Evolutionary conservation across 1,140 invertebrate genomes (phyloP).

Genomic region (Neodiprion pinetum): DNA sequence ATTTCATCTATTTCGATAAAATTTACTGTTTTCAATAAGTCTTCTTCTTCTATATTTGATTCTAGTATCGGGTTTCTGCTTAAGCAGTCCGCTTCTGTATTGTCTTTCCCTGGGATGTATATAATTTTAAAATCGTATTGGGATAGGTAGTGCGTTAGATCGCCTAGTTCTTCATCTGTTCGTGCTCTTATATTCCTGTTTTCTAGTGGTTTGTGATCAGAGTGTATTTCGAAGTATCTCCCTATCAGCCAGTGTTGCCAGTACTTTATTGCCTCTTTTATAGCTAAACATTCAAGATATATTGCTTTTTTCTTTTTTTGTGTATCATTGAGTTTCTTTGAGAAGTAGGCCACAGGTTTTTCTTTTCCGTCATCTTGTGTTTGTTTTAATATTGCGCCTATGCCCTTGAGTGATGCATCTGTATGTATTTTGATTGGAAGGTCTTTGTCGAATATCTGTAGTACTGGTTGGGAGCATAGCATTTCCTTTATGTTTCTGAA

Average conservation of each 20-base stretch:
- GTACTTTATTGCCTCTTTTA: constrained; percentile 33
- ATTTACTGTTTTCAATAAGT: constrained; percentile 15
- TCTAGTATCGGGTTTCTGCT: constrained; percentile 20
- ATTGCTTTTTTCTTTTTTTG: too few species aligned
- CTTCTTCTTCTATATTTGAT: constrained; percentile 14
- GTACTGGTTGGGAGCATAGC: constrained; percentile 22
- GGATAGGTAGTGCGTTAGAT: too few species aligned
- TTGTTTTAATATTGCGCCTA: constrained; percentile 16
- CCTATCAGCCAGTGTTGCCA: constrained; percentile 33
- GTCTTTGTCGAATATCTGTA: constrained; percentile 23
- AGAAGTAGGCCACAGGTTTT: constrained; percentile 14
- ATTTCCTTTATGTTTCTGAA: constrained; percentile 17
- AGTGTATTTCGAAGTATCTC: constrained; percentile 22
- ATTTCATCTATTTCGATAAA: not conserved
- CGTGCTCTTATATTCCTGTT: too few species aligned
- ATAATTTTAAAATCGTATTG: constrained; percentile 26
- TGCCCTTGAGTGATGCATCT: constrained; percentile 22
- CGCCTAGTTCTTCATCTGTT: too few species aligned
- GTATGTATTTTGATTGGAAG: constrained; percentile 21
- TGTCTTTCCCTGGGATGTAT: constrained; percentile 24
- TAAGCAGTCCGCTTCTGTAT: constrained; percentile 20
- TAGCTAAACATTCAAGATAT: not conserved
- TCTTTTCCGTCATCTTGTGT: constrained; percentile 16
- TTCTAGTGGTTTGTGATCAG: constrained; percentile 29
- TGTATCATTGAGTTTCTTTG: too few species aligned